Evolutionary conservation across 2,888 invertebrate genomes (phyloP).

Genomic region (Drosophila mettleri): DNA sequence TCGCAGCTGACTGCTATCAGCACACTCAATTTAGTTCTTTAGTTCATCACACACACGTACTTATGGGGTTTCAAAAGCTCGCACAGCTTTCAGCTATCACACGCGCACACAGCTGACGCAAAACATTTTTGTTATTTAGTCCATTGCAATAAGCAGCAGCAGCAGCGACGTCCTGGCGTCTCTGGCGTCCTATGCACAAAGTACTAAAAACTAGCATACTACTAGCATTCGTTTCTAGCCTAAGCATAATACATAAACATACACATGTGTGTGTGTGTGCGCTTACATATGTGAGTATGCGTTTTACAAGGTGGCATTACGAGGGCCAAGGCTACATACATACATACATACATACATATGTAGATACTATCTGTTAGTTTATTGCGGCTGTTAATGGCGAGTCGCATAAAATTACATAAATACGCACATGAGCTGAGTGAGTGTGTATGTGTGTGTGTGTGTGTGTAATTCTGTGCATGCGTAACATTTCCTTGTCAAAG

Average conservation of each 20-base stretch:
- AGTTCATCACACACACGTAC: background rate
- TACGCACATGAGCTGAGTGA: background rate
- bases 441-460: background rate
- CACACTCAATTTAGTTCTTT: slow-evolving; percentile 3
- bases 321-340: slow-evolving; percentile 8
- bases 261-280: slow-evolving; percentile 3
- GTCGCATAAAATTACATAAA: slow-evolving; percentile 25
- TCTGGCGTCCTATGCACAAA: slow-evolving; percentile 29
- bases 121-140: slow-evolving; percentile 38
- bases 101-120: slow-evolving; percentile 33
- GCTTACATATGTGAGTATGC: slow-evolving; percentile 43
- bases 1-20: background rate
- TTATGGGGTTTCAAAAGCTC: background rate
- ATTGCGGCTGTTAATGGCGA: slow-evolving; percentile 1
- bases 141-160: slow-evolving; percentile 28
- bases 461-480: slow-evolving; percentile 2
- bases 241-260: background rate
- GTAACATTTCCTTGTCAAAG: slow-evolving; percentile 22
- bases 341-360: background rate
- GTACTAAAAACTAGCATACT: slow-evolving; percentile 41
- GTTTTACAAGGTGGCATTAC: slow-evolving; percentile 17
- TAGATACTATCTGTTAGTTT: background rate
- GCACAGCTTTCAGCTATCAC: background rate
- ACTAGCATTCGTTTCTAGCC: slow-evolving; percentile 19
- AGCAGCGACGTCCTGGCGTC: slow-evolving; percentile 21